Evolutionary conservation across 1,140 invertebrate species (phyloP).

Genomic region (Leptinotarsa defecta): DNA sequence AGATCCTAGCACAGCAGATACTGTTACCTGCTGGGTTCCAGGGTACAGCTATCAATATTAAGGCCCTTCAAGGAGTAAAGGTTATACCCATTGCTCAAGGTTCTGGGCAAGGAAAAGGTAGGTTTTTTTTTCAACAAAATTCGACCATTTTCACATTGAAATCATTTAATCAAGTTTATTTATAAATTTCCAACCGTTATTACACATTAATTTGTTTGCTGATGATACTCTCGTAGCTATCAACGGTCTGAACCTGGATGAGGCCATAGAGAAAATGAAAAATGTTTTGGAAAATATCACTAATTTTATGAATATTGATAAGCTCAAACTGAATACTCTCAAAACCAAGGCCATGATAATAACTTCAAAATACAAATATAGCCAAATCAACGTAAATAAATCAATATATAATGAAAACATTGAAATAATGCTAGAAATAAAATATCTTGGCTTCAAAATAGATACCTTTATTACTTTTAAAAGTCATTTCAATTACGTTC

Average conservation of each 20-base stretch:
- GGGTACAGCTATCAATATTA: conserved; percentile 66
- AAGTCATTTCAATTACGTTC: too few relatives aligned
- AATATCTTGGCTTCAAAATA: too few relatives aligned
- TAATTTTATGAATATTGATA: neutral
- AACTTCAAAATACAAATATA: neutral
- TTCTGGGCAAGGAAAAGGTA: conserved; percentile 50
- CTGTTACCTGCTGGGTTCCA: conserved; percentile 62
- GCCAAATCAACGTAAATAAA: too few relatives aligned
- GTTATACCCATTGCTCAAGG: conserved; percentile 64
- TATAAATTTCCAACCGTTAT: too few relatives aligned
- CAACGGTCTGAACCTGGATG: neutral
- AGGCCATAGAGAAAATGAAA: neutral
- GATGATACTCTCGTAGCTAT: conserved; percentile 7
- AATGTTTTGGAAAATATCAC: conserved; percentile 1
- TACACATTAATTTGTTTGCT: neutral
- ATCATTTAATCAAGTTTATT: too few relatives aligned
- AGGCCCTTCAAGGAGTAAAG: conserved; percentile 70
- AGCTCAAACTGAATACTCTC: neutral
- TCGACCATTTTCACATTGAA: too few relatives aligned
- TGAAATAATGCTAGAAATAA: too few relatives aligned
- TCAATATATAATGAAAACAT: too few relatives aligned
- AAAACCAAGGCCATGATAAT: conserved; percentile 7
- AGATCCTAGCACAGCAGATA: conserved; percentile 61
- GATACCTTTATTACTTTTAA: too few relatives aligned
- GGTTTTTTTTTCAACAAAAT: conserved; percentile 7